phyloP scores from a whole-genome alignment of 1,140 invertebrate genomes.

The Rhizoglyphus robini region DNA sequence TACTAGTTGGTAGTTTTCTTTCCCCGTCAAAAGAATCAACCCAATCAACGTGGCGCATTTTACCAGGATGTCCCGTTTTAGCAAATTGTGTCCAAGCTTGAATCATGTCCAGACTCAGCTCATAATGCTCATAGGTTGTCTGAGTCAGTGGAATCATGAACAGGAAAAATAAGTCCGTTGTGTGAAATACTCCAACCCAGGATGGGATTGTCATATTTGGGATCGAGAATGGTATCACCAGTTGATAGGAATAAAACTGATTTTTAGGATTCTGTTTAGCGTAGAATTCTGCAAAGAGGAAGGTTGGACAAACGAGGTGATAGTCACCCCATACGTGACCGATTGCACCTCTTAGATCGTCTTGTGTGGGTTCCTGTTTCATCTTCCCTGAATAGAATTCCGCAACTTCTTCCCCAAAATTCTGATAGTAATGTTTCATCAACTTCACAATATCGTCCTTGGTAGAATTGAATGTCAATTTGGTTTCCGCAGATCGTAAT shows the following conservation, averaged over 20 bases:
- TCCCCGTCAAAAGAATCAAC: neutral
- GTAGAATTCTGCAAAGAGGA: neutral
- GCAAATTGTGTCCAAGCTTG: constrained; percentile 25
- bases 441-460: neutral
- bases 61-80: constrained; percentile 17
- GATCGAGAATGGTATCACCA: neutral
- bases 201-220: too few species aligned
- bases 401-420: neutral
- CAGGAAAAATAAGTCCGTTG: neutral
- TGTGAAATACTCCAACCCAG: too few species aligned
- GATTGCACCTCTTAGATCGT: neutral
- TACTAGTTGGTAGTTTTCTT: neutral
- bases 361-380: neutral
- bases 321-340: neutral
- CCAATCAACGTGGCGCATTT: neutral
- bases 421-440: neutral
- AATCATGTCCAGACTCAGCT: constrained; percentile 24
- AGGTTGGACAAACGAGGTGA: neutral
- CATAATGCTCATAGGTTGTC: constrained; percentile 21
- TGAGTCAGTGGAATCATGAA: constrained; percentile 16
- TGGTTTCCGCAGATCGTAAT: too few species aligned
- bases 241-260: neutral
- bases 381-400: neutral
- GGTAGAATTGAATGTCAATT: neutral
- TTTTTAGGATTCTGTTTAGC: neutral